Evolutionary conservation across 2,113 vertebrate genomes (phyloP).

Genomic region (Sitta europaea): DNA sequence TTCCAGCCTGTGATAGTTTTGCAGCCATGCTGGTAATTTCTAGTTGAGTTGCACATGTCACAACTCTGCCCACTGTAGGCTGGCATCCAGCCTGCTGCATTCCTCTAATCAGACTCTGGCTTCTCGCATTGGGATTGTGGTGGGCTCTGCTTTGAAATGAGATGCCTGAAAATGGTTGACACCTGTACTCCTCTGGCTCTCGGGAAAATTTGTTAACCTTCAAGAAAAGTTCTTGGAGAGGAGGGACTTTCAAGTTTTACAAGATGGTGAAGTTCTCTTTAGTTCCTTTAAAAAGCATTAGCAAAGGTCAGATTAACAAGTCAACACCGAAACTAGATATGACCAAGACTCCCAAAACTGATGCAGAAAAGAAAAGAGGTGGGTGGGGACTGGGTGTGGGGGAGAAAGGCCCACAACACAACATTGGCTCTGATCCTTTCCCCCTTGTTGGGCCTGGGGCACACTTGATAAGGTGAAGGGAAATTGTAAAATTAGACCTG

Average conservation of each 20-base stretch:
- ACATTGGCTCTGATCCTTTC: conserved; percentile 64
- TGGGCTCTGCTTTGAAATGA: conserved; percentile 63
- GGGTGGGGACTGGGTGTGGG: conserved; percentile 56
- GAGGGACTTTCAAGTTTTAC: conserved; percentile 62
- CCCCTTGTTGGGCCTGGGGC: conserved; percentile 61
- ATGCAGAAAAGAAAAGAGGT: conserved; percentile 55
- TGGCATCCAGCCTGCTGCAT: not conserved
- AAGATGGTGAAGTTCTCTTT: conserved; percentile 57
- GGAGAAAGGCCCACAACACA: conserved; percentile 56
- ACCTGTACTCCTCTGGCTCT: conserved; percentile 64
- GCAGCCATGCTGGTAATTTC: not conserved
- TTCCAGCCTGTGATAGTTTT: not conserved
- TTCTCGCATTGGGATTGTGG: conserved; percentile 26
- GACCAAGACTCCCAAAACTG: conserved; percentile 60
- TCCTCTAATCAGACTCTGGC: conserved; percentile 45
- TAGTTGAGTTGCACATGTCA: not conserved
- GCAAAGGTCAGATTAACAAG: conserved; percentile 77
- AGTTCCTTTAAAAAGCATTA: conserved; percentile 72
- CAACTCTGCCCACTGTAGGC: not conserved
- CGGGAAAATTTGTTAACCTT: conserved; percentile 65
- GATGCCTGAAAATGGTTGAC: conserved; percentile 66
- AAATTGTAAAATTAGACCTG: conserved; percentile 86
- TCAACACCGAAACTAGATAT: conserved; percentile 73
- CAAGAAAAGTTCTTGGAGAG: conserved; percentile 52
- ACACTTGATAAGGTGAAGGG: conserved; percentile 78